A percentile compares a stretch with the other conserved stretches of the same genome.
Evolutionary conservation across 2,797 vertebrate genomes (phyloP).

Genomic region (Chrysocyon brachyurus): DNA sequence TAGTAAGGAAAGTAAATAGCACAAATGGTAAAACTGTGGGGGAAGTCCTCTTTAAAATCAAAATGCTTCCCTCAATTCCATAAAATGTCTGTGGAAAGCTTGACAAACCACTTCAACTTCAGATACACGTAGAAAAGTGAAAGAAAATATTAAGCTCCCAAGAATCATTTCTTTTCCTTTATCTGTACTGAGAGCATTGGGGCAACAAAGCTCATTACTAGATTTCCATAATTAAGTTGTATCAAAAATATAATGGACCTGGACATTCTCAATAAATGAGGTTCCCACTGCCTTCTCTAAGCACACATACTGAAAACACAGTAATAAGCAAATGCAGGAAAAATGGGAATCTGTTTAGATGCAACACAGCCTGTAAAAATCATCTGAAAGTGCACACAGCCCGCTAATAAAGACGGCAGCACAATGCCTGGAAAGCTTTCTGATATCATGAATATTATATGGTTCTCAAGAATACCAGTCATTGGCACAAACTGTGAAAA

Average conservation of each 20-base stretch:
- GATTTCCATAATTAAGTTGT: slow-evolving; percentile 10
- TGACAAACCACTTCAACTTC: slow-evolving; percentile 31
- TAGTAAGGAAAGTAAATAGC: neutral
- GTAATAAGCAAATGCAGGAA: neutral
- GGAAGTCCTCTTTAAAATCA: neutral
- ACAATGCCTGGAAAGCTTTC: neutral
- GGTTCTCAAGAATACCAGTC: slow-evolving; percentile 63
- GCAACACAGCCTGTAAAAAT: neutral
- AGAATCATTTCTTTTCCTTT: neutral
- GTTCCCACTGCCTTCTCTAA: neutral
- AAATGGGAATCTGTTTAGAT: neutral
- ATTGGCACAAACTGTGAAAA: slow-evolving; percentile 52
- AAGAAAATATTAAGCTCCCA: neutral
- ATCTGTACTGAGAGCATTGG: neutral
- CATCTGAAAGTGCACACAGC: neutral
- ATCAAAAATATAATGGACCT: neutral
- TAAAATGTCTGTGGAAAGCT: slow-evolving; percentile 6
- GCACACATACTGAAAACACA: neutral
- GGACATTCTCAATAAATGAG: slow-evolving; percentile 18
- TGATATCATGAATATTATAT: slow-evolving; percentile 61
- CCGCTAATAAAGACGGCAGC: neutral
- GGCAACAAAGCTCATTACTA: neutral
- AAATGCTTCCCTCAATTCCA: slow-evolving; percentile 9
- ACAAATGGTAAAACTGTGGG: neutral
- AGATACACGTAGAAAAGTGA: neutral